phyloP scores from a whole-genome alignment of 35 echinoderm and acorn worm species.

The Ptychodera flava region DNA sequence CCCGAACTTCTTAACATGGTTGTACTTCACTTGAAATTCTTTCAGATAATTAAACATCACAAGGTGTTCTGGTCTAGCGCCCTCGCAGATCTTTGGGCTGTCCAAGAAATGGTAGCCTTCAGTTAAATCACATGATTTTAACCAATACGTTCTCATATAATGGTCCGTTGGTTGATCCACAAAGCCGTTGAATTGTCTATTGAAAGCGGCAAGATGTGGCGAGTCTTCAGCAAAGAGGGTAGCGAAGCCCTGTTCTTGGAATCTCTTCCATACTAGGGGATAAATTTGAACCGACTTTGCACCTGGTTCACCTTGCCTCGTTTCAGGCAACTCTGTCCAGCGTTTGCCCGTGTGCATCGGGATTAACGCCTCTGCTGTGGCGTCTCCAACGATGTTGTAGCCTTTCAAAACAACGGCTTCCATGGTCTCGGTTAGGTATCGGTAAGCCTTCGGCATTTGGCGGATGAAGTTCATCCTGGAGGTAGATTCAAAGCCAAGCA shows the following conservation, averaged over 20 bases:
- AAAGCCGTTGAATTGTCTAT: neutral
- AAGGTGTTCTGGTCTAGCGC: neutral
- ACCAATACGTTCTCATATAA: neutral
- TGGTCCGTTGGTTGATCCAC: neutral
- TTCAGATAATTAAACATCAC: neutral
- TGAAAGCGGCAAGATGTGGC: neutral
- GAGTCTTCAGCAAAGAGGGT: neutral
- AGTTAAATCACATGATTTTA: neutral
- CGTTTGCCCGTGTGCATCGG: neutral
- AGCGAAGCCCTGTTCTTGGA: neutral
- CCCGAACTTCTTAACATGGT: neutral
- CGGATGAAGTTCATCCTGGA: neutral
- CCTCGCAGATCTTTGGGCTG: neutral
- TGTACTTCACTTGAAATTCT: neutral
- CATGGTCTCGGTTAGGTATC: neutral
- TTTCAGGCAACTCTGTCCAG: neutral
- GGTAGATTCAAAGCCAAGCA: neutral
- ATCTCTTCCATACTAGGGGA: neutral
- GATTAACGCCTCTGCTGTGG: neutral
- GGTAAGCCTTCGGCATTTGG: neutral
- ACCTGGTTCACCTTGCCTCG: neutral
- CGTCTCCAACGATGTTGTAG: neutral
- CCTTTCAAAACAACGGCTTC: neutral
- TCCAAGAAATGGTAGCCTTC: neutral
- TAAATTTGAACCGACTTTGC: neutral